Evolutionary conservation across 1,140 invertebrate species (phyloP).

Genomic region (Trichonephila clavipes): DNA sequence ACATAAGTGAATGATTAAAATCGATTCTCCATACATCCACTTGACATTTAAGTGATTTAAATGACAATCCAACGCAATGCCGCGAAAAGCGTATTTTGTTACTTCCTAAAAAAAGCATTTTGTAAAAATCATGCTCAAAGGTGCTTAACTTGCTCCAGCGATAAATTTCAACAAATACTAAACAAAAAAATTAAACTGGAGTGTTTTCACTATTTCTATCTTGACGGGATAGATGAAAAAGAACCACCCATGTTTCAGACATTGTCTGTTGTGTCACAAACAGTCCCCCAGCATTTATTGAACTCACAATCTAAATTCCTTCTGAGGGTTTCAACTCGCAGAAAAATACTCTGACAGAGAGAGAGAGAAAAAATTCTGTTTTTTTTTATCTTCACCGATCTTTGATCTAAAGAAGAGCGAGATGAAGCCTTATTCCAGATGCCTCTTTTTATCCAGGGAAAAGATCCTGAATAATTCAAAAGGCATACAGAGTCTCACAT

Average conservation of each 20-base stretch:
- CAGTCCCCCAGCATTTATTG: neutral
- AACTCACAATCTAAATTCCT: slow-evolving; percentile 14
- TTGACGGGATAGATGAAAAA: slow-evolving; percentile 1
- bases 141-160: no score
- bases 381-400: slow-evolving; percentile 59
- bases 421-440: slow-evolving; percentile 57
- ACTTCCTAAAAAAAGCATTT: neutral
- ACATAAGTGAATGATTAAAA: no score
- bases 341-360: slow-evolving; percentile 51
- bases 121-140: neutral
- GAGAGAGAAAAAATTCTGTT: neutral
- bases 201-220: neutral
- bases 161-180: neutral
- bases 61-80: no score
- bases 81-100: no score
- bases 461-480: slow-evolving; percentile 68
- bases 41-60: no score
- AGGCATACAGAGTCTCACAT: slow-evolving; percentile 43
- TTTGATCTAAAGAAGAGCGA: slow-evolving; percentile 29
- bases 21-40: no score
- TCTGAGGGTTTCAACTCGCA: slow-evolving; percentile 52
- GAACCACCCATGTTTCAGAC: neutral
- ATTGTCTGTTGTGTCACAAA: slow-evolving; percentile 6
- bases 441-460: slow-evolving; percentile 57
- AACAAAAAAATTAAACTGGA: neutral